A percentile compares a stretch with the other conserved stretches of the same genome.
Evolutionary conservation across 2,113 vertebrate species (phyloP).

Genomic region (Gymnocephalus cernua): DNA sequence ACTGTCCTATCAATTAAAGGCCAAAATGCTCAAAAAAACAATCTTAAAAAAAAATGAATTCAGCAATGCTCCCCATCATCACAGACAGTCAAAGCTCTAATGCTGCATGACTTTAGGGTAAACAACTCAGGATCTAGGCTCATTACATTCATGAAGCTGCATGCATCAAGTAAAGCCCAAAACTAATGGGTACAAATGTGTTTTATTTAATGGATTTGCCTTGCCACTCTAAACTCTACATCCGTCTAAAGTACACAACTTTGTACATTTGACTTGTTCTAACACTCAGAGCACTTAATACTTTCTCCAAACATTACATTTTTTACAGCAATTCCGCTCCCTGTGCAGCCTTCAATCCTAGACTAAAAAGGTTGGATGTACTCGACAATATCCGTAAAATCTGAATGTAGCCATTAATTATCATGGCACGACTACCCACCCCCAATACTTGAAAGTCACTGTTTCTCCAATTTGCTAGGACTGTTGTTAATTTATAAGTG

Average conservation of each 20-base stretch:
- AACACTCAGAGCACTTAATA: slow-evolving; percentile 26
- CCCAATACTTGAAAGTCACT: too few relatives aligned
- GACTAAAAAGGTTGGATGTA: neutral
- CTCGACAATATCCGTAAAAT: neutral
- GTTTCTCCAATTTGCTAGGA: too few relatives aligned
- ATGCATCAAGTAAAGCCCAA: slow-evolving; percentile 34
- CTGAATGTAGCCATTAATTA: neutral
- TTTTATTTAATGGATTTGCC: slow-evolving; percentile 39
- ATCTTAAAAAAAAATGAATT: slow-evolving; percentile 6
- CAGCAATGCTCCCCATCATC: slow-evolving; percentile 12
- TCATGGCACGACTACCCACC: too few relatives aligned
- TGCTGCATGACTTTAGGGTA: slow-evolving; percentile 55
- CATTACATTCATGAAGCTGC: slow-evolving; percentile 50
- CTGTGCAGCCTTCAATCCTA: neutral
- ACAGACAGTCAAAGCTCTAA: slow-evolving; percentile 54
- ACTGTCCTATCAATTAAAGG: too few relatives aligned
- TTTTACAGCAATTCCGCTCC: slow-evolving; percentile 18
- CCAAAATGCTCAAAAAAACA: too few relatives aligned
- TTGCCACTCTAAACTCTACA: slow-evolving; percentile 15
- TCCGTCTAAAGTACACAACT: slow-evolving; percentile 19
- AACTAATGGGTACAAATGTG: slow-evolving; percentile 55
- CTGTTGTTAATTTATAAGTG: neutral
- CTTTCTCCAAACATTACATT: slow-evolving; percentile 32
- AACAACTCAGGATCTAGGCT: slow-evolving; percentile 52
- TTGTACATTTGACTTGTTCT: slow-evolving; percentile 32